phyloP scores from a whole-genome alignment of 2,888 invertebrate genomes.

The Oxyteleia sp. region DNA sequence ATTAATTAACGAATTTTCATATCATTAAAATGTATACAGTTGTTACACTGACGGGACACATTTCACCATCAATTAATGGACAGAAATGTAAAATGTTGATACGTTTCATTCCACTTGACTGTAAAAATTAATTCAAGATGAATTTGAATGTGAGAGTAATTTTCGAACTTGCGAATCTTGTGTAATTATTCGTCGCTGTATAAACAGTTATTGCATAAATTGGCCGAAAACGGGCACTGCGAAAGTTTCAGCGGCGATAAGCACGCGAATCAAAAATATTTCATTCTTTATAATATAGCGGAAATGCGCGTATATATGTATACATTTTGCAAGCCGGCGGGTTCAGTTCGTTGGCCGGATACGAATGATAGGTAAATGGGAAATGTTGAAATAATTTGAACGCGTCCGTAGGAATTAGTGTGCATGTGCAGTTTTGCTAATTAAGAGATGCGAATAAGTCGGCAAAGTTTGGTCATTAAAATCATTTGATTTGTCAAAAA shows the following conservation, averaged over 20 bases:
- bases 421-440: constrained; percentile 25
- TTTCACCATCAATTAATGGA: too few relatives aligned
- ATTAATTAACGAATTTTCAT: too few relatives aligned
- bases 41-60: neutral
- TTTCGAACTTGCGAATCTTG: constrained; percentile 5
- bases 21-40: neutral
- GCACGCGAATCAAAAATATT: constrained; percentile 50
- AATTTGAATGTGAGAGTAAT: neutral
- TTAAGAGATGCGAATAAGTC: constrained; percentile 32
- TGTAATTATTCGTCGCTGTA: constrained; percentile 22
- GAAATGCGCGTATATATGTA: constrained; percentile 15
- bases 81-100: neutral
- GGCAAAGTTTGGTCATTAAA: neutral
- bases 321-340: constrained; percentile 18
- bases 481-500: constrained; percentile 4
- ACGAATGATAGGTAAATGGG: constrained; percentile 46
- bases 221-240: constrained; percentile 16
- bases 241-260: constrained; percentile 21
- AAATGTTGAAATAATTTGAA: constrained; percentile 47
- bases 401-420: constrained; percentile 18
- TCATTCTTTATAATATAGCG: constrained; percentile 29
- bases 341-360: constrained; percentile 38
- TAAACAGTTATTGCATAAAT: constrained; percentile 11
- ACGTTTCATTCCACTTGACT: neutral
- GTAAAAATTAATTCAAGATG: constrained; percentile 6